These are phyloP conservation scores for Drosophila greeni DNA, from an alignment of 2,888 invertebrate species.

Conservation along the genomic window DNA sequence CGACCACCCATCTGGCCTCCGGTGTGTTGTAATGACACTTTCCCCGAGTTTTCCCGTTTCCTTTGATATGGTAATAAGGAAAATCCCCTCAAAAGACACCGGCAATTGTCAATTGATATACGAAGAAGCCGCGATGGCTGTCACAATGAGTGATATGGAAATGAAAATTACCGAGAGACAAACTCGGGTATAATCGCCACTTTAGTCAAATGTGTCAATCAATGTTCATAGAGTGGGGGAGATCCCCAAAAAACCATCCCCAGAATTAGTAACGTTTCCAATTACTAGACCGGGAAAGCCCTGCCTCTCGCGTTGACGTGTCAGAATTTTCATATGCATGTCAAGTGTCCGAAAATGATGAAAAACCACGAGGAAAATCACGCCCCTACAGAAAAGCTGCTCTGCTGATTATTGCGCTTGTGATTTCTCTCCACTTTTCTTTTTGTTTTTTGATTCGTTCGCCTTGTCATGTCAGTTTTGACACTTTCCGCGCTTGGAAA, in stretches of 20 bases:
- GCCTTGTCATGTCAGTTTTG: constrained; percentile 76
- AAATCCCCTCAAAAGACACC: constrained; percentile 67
- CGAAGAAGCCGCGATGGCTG: constrained; percentile 48
- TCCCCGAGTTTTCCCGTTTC: constrained; percentile 32
- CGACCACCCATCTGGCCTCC: constrained; percentile 49
- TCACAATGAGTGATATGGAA: constrained; percentile 62
- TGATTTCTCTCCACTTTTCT: constrained; percentile 44
- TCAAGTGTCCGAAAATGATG: constrained; percentile 72
- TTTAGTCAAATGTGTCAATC: constrained; percentile 71
- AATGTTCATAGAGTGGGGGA: constrained; percentile 37
- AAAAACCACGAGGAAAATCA: constrained; percentile 24
- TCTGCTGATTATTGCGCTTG: constrained; percentile 64
- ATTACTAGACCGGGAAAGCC: constrained; percentile 53
- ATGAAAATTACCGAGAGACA: constrained; percentile 56
- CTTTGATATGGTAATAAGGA: constrained; percentile 66
- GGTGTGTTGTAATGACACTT: constrained; percentile 61
- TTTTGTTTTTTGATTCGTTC: constrained; percentile 60
- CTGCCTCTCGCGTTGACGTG: constrained; percentile 76
- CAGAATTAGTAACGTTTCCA: constrained; percentile 63
- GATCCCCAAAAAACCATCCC: constrained; percentile 1
- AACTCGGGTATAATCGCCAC: constrained; percentile 62
- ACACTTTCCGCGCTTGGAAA: constrained; percentile 62
- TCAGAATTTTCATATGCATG: constrained; percentile 79
- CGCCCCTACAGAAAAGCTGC: constrained; percentile 67
- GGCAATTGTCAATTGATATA: constrained; percentile 63